Percentiles rank a stretch among this genome's conserved stretches.
Conservation (phyloP, 1,140 invertebrate genomes). For the Scaptodrosophila lebanonensis region DNA sequence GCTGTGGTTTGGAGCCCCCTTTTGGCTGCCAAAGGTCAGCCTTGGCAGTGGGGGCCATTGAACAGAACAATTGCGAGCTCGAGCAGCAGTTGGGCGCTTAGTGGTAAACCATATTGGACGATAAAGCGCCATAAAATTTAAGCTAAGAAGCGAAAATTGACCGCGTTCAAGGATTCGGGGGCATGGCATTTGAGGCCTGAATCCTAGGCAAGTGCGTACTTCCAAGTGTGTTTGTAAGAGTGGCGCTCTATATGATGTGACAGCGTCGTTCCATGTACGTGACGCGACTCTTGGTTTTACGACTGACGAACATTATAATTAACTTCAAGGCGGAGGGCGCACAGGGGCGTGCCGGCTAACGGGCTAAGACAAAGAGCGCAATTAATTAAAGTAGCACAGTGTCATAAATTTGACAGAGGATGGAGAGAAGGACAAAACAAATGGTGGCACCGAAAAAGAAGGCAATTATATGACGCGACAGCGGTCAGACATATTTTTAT, state of each 20-base stretch:
- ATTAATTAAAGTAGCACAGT: conserved; percentile 63
- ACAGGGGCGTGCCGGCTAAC: conserved; percentile 27
- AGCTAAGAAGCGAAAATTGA: conserved; percentile 26
- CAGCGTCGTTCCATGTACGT: conserved; percentile 27
- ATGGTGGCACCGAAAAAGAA: too few species aligned
- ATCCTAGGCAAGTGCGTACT: conserved; percentile 29
- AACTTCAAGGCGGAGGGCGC: conserved; percentile 14
- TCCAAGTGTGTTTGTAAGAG: too few species aligned
- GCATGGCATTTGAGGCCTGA: conserved; percentile 25
- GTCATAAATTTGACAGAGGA: too few species aligned
- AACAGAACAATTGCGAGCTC: conserved; percentile 6
- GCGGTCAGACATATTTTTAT: too few species aligned
- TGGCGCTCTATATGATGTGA: too few species aligned
- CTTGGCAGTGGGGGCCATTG: conserved; percentile 9
- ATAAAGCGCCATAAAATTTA: conserved; percentile 54
- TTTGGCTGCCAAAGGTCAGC: too few species aligned
- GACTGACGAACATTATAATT: conserved; percentile 68
- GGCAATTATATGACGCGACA: too few species aligned
- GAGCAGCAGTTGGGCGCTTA: not conserved
- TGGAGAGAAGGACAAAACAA: too few species aligned
- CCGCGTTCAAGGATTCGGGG: not conserved
- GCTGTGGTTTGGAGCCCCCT: too few species aligned
- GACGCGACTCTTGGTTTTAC: conserved; percentile 60
- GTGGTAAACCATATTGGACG: conserved; percentile 53
- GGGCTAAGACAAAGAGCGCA: conserved; percentile 38